These are phyloP conservation scores for Zoanthus sansibaricus DNA, from an alignment of 92 coral and sea anemone species.

Conservation along the genomic window DNA sequence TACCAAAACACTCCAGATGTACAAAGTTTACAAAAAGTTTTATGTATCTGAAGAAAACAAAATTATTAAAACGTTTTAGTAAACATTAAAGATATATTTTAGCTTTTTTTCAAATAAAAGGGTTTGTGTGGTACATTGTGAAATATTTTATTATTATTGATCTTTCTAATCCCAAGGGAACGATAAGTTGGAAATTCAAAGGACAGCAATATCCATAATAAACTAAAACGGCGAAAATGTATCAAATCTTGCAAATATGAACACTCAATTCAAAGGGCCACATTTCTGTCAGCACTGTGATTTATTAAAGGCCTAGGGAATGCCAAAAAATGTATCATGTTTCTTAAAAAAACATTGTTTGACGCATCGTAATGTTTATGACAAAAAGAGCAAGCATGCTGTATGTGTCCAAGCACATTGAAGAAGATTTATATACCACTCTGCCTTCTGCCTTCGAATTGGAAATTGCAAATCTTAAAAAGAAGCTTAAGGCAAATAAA, in stretches of 20 bases:
- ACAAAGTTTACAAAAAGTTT: background rate
- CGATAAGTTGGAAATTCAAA: background rate
- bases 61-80: background rate
- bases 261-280: background rate
- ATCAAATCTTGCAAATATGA: constrained; percentile 31
- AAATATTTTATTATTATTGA: background rate
- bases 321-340: background rate
- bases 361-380: background rate
- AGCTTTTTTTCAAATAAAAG: background rate
- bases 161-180: constrained; percentile 5
- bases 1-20: background rate
- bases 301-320: background rate
- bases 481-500: background rate
- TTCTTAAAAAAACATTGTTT: background rate
- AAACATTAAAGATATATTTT: background rate
- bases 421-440: background rate
- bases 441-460: background rate
- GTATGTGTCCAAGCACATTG: background rate
- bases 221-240: constrained; percentile 28
- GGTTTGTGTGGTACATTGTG: constrained; percentile 1
- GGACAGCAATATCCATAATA: background rate
- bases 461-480: background rate
- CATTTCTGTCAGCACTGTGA: background rate
- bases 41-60: background rate
- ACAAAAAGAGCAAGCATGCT: background rate